A percentile compares a stretch with the other conserved stretches of the same genome.
Evolutionary conservation across 2,797 vertebrate genomes (phyloP).

Genomic region (Thamnophis elegans): DNA sequence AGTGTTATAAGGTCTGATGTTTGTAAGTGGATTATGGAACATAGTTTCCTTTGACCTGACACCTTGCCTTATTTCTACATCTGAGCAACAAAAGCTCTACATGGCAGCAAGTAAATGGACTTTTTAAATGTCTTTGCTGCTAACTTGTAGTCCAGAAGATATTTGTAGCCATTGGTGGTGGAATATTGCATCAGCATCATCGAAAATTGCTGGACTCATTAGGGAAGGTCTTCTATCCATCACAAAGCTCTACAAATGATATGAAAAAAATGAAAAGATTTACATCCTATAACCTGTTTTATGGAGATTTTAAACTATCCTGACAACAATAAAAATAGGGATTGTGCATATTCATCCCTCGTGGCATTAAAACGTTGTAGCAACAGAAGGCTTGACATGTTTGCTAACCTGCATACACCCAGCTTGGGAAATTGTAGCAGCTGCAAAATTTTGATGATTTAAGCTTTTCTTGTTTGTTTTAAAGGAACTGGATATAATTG

Average conservation of each 20-base stretch:
- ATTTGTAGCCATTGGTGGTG: not conserved
- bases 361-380: not conserved
- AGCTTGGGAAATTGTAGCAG: not conserved
- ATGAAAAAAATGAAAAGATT: not conserved
- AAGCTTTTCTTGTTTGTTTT: not conserved
- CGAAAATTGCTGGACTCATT: not conserved
- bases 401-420: not conserved
- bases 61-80: not conserved
- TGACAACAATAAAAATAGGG: not conserved
- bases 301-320: not conserved
- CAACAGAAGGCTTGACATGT: not conserved
- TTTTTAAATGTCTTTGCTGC: not conserved
- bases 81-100: not conserved
- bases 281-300: not conserved
- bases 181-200: not conserved
- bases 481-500: not conserved
- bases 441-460: not conserved
- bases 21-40: not conserved
- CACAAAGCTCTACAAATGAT: not conserved
- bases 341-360: not conserved
- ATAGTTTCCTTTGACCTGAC: not conserved
- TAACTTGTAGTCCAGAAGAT: not conserved
- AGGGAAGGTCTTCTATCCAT: not conserved
- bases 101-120: not conserved
- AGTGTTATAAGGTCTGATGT: not conserved